A percentile compares a stretch with the other conserved stretches of the same genome.
These are phyloP conservation scores for Zelleria hepariella DNA, from an alignment of 2,888 invertebrate genomes.

Conservation along the genomic window DNA sequence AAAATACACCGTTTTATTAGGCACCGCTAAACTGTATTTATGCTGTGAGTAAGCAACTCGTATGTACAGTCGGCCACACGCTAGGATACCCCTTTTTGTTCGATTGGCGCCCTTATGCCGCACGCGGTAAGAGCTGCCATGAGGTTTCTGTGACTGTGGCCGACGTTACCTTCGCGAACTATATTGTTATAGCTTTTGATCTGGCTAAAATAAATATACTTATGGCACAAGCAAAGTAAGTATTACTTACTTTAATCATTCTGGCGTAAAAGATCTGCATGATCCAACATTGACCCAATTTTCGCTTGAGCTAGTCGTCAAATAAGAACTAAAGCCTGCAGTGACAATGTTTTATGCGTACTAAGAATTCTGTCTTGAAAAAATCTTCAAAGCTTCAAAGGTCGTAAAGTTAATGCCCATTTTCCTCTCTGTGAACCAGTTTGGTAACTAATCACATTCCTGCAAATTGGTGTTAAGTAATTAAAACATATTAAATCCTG, in stretches of 20 bases:
- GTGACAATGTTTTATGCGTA: slow-evolving; percentile 55
- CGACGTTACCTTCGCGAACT: too few relatives aligned
- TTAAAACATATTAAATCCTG: neutral
- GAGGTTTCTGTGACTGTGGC: too few relatives aligned
- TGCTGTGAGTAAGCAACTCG: neutral
- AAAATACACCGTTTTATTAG: neutral
- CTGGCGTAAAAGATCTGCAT: neutral
- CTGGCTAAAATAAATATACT: too few relatives aligned
- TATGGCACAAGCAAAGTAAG: too few relatives aligned
- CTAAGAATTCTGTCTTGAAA: neutral
- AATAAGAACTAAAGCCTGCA: slow-evolving; percentile 37
- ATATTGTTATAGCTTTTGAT: too few relatives aligned
- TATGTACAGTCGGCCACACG: too few relatives aligned
- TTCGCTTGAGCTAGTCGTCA: slow-evolving; percentile 4
- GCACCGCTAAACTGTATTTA: neutral
- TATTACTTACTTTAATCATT: neutral
- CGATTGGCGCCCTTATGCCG: too few relatives aligned
- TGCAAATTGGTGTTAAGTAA: neutral
- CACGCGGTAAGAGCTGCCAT: too few relatives aligned
- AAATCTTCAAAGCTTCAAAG: neutral
- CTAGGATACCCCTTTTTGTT: too few relatives aligned
- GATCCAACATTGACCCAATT: slow-evolving; percentile 1
- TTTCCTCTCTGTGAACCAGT: too few relatives aligned
- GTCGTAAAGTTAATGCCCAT: neutral
- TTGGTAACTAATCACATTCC: neutral